These are phyloP conservation scores for Acrossocheilus wenchowensis DNA, from an alignment of 2,797 vertebrate genomes.

Conservation along the genomic window DNA sequence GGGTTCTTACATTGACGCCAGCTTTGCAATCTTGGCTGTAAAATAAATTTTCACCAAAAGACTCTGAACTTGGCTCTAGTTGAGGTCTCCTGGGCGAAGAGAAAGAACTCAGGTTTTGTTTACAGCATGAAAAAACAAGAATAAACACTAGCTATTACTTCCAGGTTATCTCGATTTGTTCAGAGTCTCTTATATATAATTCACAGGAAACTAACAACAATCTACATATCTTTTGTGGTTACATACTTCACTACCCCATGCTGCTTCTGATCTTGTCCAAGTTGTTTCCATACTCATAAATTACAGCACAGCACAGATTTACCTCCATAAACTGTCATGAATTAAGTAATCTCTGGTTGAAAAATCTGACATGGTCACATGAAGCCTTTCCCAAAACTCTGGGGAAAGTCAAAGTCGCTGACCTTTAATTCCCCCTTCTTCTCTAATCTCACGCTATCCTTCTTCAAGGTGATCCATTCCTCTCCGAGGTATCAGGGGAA, in stretches of 20 bases:
- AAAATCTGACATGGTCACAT: slow-evolving; percentile 8
- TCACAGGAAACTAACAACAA: background rate
- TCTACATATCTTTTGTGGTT: background rate
- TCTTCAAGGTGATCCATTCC: slow-evolving; percentile 2
- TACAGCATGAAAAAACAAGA: background rate
- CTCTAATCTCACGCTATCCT: slow-evolving; percentile 14
- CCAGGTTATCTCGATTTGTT: background rate
- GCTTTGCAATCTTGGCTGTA: background rate
- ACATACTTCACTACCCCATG: background rate
- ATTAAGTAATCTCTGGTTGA: background rate
- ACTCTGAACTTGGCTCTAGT: background rate
- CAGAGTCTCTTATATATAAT: background rate
- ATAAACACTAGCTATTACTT: background rate
- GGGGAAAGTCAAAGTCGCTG: slow-evolving; percentile 19
- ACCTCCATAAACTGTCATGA: background rate
- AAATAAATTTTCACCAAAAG: background rate
- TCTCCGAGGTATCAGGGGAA: slow-evolving; percentile 39
- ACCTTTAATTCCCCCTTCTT: background rate
- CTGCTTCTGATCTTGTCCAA: background rate
- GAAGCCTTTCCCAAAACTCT: background rate
- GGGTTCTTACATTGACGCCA: background rate
- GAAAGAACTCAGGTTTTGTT: slow-evolving; percentile 14
- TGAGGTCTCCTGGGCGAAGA: background rate
- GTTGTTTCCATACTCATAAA: background rate
- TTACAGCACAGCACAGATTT: background rate